Conservation (phyloP, 2,113 vertebrate genomes). For the Elaphurus davidianus region DNA sequence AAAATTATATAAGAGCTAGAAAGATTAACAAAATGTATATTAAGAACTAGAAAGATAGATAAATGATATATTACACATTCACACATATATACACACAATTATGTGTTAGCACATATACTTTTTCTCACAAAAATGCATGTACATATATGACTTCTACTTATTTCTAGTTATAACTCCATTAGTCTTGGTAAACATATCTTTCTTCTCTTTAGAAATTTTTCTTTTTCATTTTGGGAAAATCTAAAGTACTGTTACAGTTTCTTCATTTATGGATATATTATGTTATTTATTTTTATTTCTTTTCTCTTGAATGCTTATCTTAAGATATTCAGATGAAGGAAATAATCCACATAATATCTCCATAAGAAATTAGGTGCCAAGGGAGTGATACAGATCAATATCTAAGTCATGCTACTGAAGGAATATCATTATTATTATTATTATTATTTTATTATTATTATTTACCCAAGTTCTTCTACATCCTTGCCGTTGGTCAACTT, state of each 20-base stretch:
- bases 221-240: background rate
- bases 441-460: background rate
- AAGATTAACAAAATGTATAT: constrained; percentile 16
- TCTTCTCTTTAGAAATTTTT: background rate
- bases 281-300: background rate
- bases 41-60: background rate
- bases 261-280: background rate
- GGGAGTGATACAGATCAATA: background rate
- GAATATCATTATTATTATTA: background rate
- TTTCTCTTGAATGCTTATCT: background rate
- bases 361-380: background rate
- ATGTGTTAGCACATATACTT: background rate
- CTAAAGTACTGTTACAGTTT: background rate
- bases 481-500: constrained; percentile 18
- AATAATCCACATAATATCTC: background rate
- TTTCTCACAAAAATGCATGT: background rate
- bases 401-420: constrained; percentile 15
- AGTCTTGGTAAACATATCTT: background rate
- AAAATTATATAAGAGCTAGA: background rate
- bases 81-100: background rate
- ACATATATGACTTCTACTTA: background rate
- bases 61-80: background rate
- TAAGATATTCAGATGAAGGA: constrained; percentile 4
- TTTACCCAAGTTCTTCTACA: background rate
- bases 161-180: background rate